Percentiles rank a stretch among this genome's conserved stretches.
phyloP scores from a whole-genome alignment of 1,140 invertebrate genomes.

The Probaryconus sp. region DNA sequence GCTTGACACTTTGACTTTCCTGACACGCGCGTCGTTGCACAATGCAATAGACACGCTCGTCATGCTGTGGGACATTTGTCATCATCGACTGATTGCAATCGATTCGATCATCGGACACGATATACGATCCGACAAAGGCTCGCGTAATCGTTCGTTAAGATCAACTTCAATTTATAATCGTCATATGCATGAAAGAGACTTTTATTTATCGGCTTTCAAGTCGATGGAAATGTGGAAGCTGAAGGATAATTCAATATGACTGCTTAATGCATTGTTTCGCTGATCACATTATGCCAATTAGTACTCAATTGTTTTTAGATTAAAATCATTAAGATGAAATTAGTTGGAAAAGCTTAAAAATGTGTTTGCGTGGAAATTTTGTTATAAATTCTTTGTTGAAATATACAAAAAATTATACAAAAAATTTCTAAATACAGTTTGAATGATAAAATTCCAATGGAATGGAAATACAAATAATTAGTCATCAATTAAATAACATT shows the following conservation, averaged over 20 bases:
- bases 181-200: constrained; percentile 8
- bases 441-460: too few species aligned
- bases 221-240: constrained; percentile 6
- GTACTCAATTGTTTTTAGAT: too few species aligned
- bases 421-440: too few species aligned
- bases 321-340: too few species aligned
- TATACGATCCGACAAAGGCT: constrained; percentile 11
- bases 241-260: constrained; percentile 3
- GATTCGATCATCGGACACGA: constrained; percentile 10
- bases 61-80: constrained; percentile 30
- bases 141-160: constrained; percentile 16
- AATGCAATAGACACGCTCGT: constrained; percentile 4
- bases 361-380: too few species aligned
- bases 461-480: too few species aligned
- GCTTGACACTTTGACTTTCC: constrained; percentile 7
- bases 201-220: constrained; percentile 9
- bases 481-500: too few species aligned
- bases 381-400: too few species aligned
- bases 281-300: too few species aligned
- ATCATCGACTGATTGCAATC: constrained; percentile 13
- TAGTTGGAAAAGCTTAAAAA: too few species aligned
- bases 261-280: background rate
- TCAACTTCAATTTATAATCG: constrained; percentile 12
- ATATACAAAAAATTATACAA: too few species aligned
- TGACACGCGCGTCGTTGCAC: constrained; percentile 22